phyloP scores from a whole-genome alignment of 2,888 invertebrate genomes.

The Sarcophaga subvicina region DNA sequence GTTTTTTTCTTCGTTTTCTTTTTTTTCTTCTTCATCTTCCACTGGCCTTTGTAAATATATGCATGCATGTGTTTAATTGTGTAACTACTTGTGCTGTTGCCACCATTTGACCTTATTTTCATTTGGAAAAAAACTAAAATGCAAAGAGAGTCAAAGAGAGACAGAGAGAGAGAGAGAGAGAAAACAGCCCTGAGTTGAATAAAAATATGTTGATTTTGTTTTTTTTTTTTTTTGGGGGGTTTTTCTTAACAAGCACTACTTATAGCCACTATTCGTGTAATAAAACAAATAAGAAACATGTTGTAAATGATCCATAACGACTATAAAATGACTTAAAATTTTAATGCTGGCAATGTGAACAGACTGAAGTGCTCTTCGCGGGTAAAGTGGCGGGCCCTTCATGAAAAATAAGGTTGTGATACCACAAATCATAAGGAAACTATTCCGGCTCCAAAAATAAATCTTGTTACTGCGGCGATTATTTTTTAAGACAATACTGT shows the following conservation, averaged over 20 bases:
- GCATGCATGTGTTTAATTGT: slow-evolving; percentile 1
- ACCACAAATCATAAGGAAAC: too few relatives aligned
- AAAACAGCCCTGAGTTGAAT: background rate
- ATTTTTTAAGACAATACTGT: too few relatives aligned
- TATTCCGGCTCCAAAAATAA: too few relatives aligned
- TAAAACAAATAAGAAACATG: background rate
- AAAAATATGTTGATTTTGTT: background rate
- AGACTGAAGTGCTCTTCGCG: too few relatives aligned
- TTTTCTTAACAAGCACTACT: background rate
- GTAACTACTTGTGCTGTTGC: slow-evolving; percentile 35
- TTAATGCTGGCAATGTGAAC: background rate
- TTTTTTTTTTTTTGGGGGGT: background rate
- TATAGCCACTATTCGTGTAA: background rate
- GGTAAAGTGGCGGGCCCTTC: too few relatives aligned
- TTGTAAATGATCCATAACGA: background rate
- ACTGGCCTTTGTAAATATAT: background rate
- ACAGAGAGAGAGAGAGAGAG: background rate
- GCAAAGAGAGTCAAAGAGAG: background rate
- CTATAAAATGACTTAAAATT: background rate
- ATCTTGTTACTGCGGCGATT: too few relatives aligned
- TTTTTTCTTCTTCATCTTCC: background rate
- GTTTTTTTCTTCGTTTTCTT: background rate
- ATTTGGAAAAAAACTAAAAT: background rate
- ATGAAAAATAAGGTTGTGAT: too few relatives aligned
- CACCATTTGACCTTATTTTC: slow-evolving; percentile 53